Percentiles rank a stretch among this genome's conserved stretches.
Conservation (phyloP, 2,888 invertebrate species). For the Hololepta plana region DNA sequence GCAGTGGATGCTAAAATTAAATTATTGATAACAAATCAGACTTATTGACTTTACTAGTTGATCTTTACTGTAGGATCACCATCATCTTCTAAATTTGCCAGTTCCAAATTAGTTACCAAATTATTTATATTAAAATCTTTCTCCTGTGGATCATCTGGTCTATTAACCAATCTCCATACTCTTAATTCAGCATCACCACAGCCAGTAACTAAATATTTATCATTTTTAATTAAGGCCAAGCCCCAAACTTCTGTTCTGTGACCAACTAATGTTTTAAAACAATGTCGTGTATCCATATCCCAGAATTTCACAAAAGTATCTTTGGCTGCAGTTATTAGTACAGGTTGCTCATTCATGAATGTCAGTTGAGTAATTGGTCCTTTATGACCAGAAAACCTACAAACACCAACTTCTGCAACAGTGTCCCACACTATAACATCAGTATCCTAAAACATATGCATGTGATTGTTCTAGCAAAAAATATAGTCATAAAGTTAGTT, state of each 20-base stretch:
- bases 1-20: constrained; percentile 39
- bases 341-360: constrained; percentile 50
- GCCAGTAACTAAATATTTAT: constrained; percentile 73
- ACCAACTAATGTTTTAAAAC: constrained; percentile 87
- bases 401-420: constrained; percentile 78
- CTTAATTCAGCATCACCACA: constrained; percentile 67
- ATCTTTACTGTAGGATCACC: constrained; percentile 30
- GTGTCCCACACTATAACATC: constrained; percentile 91
- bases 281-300: constrained; percentile 89
- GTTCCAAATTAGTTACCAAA: constrained; percentile 30
- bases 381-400: constrained; percentile 82
- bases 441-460: constrained; percentile 65
- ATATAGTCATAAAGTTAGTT: neutral
- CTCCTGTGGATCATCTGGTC: constrained; percentile 23
- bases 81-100: constrained; percentile 35
- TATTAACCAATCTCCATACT: constrained; percentile 61
- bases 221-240: constrained; percentile 58
- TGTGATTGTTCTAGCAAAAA: too few species aligned
- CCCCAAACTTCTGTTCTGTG: constrained; percentile 83
- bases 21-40: constrained; percentile 1
- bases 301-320: constrained; percentile 94
- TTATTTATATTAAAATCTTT: constrained; percentile 29
- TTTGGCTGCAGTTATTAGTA: constrained; percentile 69
- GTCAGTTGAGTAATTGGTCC: constrained; percentile 67
- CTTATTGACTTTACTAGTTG: constrained; percentile 2